These are phyloP conservation scores for Cataglyphis albicans DNA, from an alignment of 2,888 invertebrate genomes.

Conservation along the genomic window DNA sequence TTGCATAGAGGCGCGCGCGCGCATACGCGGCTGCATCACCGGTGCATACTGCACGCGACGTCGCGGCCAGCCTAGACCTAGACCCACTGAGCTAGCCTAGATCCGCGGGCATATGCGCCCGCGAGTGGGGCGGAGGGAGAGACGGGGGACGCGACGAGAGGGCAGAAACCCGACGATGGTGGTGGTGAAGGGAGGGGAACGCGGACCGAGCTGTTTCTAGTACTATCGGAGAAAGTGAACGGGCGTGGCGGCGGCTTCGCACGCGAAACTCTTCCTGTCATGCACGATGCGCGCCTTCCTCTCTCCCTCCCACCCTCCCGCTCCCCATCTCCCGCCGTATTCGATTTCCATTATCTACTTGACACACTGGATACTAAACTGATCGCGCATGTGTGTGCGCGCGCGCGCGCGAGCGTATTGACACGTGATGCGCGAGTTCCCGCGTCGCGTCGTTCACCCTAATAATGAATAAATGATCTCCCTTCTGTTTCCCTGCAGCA, in stretches of 20 bases:
- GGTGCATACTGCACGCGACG: slow-evolving; percentile 74
- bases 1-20: slow-evolving; percentile 12
- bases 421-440: slow-evolving; percentile 9
- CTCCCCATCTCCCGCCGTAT: neutral
- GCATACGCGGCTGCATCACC: slow-evolving; percentile 67
- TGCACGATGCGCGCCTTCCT: slow-evolving; percentile 52
- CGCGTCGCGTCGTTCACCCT: slow-evolving; percentile 28
- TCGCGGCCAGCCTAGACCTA: slow-evolving; percentile 83
- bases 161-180: slow-evolving; percentile 25
- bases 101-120: slow-evolving; percentile 76
- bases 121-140: slow-evolving; percentile 63
- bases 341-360: slow-evolving; percentile 50
- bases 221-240: slow-evolving; percentile 80
- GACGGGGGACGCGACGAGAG: slow-evolving; percentile 55
- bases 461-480: slow-evolving; percentile 48
- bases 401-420: neutral
- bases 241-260: slow-evolving; percentile 63
- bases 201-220: slow-evolving; percentile 72
- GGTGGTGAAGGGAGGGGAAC: slow-evolving; percentile 60
- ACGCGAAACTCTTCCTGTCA: slow-evolving; percentile 60
- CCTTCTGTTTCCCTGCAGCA: neutral
- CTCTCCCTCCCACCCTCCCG: neutral
- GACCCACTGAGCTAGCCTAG: slow-evolving; percentile 85
- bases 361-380: slow-evolving; percentile 17
- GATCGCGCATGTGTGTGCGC: neutral